These are phyloP conservation scores for Carollia perspicillata DNA, from an alignment of 2,113 vertebrate species.

Conservation along the genomic window DNA sequence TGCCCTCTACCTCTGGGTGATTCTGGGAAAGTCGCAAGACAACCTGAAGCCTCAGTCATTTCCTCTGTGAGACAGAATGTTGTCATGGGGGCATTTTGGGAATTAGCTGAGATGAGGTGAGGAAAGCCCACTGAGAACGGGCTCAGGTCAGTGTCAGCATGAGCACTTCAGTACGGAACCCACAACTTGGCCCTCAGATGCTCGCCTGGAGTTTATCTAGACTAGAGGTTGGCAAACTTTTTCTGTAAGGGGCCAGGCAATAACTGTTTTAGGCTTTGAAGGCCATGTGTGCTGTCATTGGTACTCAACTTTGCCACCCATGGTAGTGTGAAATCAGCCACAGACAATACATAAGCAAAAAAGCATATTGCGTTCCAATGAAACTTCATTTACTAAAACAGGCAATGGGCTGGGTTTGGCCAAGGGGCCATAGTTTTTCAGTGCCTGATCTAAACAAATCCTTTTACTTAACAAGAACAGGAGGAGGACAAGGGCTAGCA, in stretches of 20 bases:
- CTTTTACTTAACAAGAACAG: neutral
- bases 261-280: neutral
- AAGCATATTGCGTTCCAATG: accelerated
- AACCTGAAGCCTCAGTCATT: neutral
- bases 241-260: neutral
- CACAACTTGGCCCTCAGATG: neutral
- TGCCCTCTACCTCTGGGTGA: neutral
- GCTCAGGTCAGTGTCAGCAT: neutral
- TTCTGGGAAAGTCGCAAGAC: neutral
- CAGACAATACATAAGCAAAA: neutral
- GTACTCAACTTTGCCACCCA: neutral
- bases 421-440: neutral
- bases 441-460: neutral
- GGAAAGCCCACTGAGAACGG: neutral
- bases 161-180: neutral
- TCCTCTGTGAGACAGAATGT: neutral
- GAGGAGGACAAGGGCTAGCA: neutral
- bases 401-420: neutral
- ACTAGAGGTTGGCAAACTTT: neutral
- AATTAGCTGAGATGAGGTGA: neutral
- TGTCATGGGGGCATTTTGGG: neutral
- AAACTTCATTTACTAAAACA: neutral
- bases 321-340: neutral
- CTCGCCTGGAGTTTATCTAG: neutral
- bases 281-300: neutral